Conservation (phyloP, 2,797 vertebrate genomes). For the Martes flavigula region DNA sequence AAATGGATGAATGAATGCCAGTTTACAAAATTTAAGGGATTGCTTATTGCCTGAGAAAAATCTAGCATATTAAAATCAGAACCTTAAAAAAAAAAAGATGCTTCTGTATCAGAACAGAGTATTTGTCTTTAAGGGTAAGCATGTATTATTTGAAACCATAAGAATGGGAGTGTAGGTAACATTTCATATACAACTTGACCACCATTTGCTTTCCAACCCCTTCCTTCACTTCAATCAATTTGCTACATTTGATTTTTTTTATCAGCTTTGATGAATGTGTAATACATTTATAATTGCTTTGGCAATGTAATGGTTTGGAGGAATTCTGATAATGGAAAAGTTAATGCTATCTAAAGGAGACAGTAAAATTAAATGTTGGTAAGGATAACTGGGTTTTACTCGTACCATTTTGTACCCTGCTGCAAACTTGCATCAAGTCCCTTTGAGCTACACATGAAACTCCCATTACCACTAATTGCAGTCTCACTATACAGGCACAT, state of each 20-base stretch:
- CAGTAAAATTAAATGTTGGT: conserved; percentile 60
- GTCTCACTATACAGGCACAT: background rate
- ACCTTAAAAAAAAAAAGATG: background rate
- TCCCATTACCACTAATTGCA: conserved; percentile 35
- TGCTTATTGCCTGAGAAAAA: background rate
- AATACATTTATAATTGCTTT: conserved; percentile 63
- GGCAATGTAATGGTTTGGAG: conserved; percentile 25
- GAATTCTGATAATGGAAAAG: conserved; percentile 66
- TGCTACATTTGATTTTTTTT: conserved; percentile 51
- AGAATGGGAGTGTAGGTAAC: background rate
- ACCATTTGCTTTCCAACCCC: background rate
- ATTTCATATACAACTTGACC: background rate
- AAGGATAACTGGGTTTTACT: conserved; percentile 45
- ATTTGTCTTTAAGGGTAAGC: background rate
- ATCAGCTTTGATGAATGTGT: conserved; percentile 52
- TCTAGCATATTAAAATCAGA: background rate
- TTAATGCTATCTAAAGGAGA: conserved; percentile 46
- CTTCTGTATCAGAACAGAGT: background rate
- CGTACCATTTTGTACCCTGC: conserved; percentile 26
- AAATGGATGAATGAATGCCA: background rate
- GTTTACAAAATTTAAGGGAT: background rate
- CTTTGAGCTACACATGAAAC: conserved; percentile 50
- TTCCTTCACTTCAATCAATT: conserved; percentile 51
- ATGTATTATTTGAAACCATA: background rate
- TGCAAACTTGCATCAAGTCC: background rate